These are phyloP conservation scores for Pomacea maculata DNA, from an alignment of 1,140 invertebrate species.

Conservation along the genomic window DNA sequence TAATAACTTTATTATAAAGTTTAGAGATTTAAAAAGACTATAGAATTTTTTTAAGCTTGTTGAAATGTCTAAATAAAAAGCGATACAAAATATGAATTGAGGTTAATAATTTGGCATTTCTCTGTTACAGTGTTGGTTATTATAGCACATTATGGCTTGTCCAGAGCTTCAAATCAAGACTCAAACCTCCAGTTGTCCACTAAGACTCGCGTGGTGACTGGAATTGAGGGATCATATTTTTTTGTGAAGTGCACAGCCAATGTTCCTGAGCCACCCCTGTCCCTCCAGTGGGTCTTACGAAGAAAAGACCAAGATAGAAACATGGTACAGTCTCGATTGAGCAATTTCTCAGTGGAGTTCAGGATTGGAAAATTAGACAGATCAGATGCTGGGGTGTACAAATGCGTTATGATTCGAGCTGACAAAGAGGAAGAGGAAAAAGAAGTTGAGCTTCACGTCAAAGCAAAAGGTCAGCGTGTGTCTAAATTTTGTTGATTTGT, in stretches of 20 bases:
- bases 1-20: no score
- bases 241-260: constrained; percentile 5
- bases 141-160: no score
- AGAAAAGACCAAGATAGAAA: not conserved
- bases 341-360: constrained; percentile 10
- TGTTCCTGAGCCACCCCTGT: not conserved
- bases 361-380: constrained; percentile 14
- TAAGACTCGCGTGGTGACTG: not conserved
- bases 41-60: no score
- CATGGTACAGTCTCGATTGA: not conserved
- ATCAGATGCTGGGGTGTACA: constrained; percentile 21
- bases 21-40: no score
- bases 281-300: not conserved
- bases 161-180: no score
- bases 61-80: no score
- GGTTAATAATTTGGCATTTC: no score
- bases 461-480: constrained; percentile 4
- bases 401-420: constrained; percentile 11
- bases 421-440: constrained; percentile 14
- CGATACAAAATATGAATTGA: no score
- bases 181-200: no score
- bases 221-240: constrained; percentile 8
- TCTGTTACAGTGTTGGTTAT: no score
- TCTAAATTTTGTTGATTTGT: no score
- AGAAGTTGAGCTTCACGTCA: constrained; percentile 2